These are phyloP conservation scores for Hypomecis atomaria DNA, from an alignment of 2,888 invertebrate genomes.

Conservation along the genomic window DNA sequence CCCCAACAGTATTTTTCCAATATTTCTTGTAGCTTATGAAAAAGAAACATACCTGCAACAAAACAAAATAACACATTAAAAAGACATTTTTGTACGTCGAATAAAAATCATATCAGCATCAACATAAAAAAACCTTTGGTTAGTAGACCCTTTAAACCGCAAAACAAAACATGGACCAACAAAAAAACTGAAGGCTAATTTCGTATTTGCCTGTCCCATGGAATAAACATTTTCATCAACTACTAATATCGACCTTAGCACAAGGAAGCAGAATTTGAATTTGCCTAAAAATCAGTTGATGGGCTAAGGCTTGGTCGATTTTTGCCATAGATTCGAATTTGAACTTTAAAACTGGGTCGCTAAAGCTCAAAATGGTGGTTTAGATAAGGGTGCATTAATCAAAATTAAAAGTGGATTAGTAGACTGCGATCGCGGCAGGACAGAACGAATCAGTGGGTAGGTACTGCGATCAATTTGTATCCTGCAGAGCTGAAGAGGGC, in stretches of 20 bases:
- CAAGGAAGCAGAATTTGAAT: not conserved
- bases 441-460: constrained; percentile 21
- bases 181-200: constrained; percentile 32
- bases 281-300: constrained; percentile 1
- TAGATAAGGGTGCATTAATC: constrained; percentile 68
- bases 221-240: not conserved
- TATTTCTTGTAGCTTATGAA: too few relatives aligned
- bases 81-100: too few relatives aligned
- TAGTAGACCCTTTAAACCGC: constrained; percentile 11
- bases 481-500: not conserved
- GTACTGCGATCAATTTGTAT: not conserved
- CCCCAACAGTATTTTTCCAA: too few relatives aligned
- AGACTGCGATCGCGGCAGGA: constrained; percentile 48
- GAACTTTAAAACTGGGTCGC: not conserved
- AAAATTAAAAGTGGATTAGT: constrained; percentile 82
- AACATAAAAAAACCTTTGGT: constrained; percentile 8
- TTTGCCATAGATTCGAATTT: not conserved
- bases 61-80: constrained; percentile 7
- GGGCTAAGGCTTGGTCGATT: not conserved
- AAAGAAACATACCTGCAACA: constrained; percentile 20
- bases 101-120: constrained; percentile 1
- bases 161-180: constrained; percentile 22
- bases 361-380: constrained; percentile 27
- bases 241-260: constrained; percentile 11
- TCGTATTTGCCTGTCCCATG: constrained; percentile 29